phyloP scores from a whole-genome alignment of 2,797 vertebrate genomes.

The Malacoctenus gilli region DNA sequence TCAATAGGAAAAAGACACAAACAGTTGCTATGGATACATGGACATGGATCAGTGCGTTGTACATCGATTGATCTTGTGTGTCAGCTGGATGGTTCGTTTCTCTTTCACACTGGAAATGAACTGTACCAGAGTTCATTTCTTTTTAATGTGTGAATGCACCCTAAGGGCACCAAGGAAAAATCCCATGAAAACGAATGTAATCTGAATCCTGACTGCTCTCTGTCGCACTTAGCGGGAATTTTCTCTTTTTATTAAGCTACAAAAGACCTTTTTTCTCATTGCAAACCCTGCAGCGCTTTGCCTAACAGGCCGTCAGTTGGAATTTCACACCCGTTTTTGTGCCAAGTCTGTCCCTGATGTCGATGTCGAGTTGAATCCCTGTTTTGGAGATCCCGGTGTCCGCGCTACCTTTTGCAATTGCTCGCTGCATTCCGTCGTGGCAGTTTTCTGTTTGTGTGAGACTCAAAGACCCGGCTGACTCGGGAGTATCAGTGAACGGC shows the following conservation, averaged over 20 bases:
- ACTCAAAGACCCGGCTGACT: conserved; percentile 44
- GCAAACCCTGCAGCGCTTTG: conserved; percentile 34
- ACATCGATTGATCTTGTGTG: too few species aligned
- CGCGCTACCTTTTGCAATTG: conserved; percentile 32
- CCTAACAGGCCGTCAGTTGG: conserved; percentile 42
- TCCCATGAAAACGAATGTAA: conserved; percentile 51
- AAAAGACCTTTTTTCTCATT: conserved; percentile 49
- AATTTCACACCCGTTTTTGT: conserved; percentile 57
- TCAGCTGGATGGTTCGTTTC: too few species aligned
- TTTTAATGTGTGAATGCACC: too few species aligned
- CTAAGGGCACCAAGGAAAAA: too few species aligned
- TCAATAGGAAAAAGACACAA: too few species aligned
- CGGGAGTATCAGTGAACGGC: conserved; percentile 20
- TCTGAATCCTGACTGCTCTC: conserved; percentile 48
- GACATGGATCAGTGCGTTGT: too few species aligned
- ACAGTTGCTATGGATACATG: too few species aligned
- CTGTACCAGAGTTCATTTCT: too few species aligned
- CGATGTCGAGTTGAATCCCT: conserved; percentile 54
- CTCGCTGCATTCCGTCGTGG: conserved; percentile 38
- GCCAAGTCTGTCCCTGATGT: conserved; percentile 45
- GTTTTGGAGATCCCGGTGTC: conserved; percentile 41
- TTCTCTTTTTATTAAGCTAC: conserved; percentile 27
- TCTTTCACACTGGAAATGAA: background rate
- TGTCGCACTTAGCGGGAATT: conserved; percentile 37
- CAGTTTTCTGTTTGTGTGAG: conserved; percentile 48